Conservation (phyloP, 2,113 vertebrate species). For the Zosterops pallidus region DNA sequence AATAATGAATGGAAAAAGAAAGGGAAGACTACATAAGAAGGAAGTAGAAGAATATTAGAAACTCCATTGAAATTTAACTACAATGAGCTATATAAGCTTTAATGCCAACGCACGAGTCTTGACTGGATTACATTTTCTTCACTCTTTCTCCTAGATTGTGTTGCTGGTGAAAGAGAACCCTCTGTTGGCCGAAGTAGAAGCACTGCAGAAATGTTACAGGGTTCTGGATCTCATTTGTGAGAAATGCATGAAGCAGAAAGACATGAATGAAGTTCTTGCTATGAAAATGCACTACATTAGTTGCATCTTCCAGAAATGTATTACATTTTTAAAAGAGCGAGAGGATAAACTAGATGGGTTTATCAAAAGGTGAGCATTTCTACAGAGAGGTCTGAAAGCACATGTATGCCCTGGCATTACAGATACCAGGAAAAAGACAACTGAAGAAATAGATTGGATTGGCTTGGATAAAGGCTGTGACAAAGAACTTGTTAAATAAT, state of each 20-base stretch:
- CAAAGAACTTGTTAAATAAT: neutral
- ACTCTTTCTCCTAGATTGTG: slow-evolving; percentile 81
- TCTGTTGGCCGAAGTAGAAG: slow-evolving; percentile 82
- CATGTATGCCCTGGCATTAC: neutral
- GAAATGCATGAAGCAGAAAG: slow-evolving; percentile 96
- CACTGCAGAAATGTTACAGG: slow-evolving; percentile 86
- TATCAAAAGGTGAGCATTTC: slow-evolving; percentile 82
- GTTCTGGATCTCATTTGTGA: slow-evolving; percentile 97
- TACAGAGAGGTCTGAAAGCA: neutral
- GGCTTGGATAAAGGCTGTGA: neutral
- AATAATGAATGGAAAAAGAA: neutral
- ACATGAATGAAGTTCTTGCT: slow-evolving; percentile 98
- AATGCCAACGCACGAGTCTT: neutral
- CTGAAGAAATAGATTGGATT: neutral
- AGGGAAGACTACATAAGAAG: neutral
- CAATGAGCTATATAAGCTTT: neutral
- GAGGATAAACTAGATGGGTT: slow-evolving; percentile 90
- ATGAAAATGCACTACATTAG: slow-evolving; percentile 99
- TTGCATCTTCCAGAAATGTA: slow-evolving; percentile 91
- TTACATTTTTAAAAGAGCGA: slow-evolving; percentile 84
- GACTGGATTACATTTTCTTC: neutral
- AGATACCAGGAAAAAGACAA: neutral
- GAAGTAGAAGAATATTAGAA: neutral
- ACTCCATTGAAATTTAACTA: neutral
- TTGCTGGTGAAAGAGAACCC: slow-evolving; percentile 93